These are phyloP conservation scores for Platycheirus albimanus DNA, from an alignment of 2,888 invertebrate genomes.

Conservation along the genomic window DNA sequence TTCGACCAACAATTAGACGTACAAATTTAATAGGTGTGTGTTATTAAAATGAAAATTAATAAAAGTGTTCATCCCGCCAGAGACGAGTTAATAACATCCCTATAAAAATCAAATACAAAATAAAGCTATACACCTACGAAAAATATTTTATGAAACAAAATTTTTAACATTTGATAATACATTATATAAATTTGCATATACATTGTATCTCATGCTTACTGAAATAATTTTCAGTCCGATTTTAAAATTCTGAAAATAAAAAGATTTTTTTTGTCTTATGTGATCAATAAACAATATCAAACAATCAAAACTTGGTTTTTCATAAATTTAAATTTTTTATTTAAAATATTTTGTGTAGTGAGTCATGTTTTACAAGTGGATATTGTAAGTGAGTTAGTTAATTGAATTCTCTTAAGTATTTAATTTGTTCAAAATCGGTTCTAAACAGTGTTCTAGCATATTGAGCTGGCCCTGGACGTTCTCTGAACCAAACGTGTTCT, in stretches of 20 bases:
- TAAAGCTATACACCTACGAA: not conserved
- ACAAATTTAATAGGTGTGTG: conserved; percentile 40
- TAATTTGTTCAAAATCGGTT: no score
- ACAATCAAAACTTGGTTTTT: no score
- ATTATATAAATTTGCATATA: not conserved
- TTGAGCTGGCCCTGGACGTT: no score
- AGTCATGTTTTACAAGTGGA: no score
- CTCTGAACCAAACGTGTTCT: no score
- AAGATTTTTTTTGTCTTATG: conserved; percentile 14
- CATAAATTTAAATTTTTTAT: no score
- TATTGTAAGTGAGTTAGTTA: no score
- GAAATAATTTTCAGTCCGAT: not conserved
- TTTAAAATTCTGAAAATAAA: not conserved
- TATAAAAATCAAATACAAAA: conserved; percentile 1
- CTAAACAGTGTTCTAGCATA: no score
- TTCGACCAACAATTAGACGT: conserved; percentile 69
- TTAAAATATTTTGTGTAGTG: no score
- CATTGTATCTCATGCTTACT: conserved; percentile 24
- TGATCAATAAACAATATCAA: not conserved
- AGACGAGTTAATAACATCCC: conserved; percentile 55
- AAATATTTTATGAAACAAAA: conserved; percentile 16
- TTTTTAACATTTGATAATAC: conserved; percentile 10
- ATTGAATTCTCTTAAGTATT: no score
- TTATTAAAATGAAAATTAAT: conserved; percentile 4
- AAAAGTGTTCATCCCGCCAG: conserved; percentile 49